Evolutionary conservation across 2,888 invertebrate species (phyloP), one percentile per base, ranked within the genome.

Genomic region (Camptogramma bilineatum): DNA sequence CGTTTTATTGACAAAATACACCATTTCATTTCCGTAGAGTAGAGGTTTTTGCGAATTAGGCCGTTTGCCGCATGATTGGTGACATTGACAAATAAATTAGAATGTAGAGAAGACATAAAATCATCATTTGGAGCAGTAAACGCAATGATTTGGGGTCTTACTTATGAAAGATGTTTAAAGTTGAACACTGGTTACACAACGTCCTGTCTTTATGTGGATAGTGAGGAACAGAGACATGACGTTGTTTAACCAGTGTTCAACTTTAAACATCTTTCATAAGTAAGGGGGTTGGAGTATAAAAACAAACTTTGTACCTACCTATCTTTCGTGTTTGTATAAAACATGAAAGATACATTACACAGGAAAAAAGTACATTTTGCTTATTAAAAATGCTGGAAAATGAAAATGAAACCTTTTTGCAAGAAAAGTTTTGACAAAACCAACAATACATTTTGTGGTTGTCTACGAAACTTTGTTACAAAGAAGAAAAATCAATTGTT

Each of bases 1-100:
- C 39, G 42, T 57, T 62, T 62, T 62, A 62, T 57, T 57, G 62
- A 48, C 47, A 52, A 52, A 62, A 62, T 61, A 52, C 56, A 46
- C 52, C 62, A 34, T 62, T 62, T 56, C 46, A 56, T 62, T 56
- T 52, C 21, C 17, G 47, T 2, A 52, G 52, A 4, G n/a, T 58
- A 28, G 19, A 47, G 24, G 39, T 52, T 48, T 48, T 17, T 46
- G 39, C 18, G 24, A 44, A 53, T 46, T 54, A 18, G 10, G 34
- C 34, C 28, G 28, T 28, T 24, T 7, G 34, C 28, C 34, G 34
- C 1, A 4, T 24, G 5, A 24, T 2, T 8, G 2, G 34, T 34
- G 34, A 34, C 34, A 24, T 24, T 24, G 24, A 5, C 24, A 24
- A 2, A 24, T 2, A 34, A 34, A 34, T 0, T 28, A 28, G 13